phyloP scores from a whole-genome alignment of 2,797 vertebrate species.

The Labroides dimidiatus region DNA sequence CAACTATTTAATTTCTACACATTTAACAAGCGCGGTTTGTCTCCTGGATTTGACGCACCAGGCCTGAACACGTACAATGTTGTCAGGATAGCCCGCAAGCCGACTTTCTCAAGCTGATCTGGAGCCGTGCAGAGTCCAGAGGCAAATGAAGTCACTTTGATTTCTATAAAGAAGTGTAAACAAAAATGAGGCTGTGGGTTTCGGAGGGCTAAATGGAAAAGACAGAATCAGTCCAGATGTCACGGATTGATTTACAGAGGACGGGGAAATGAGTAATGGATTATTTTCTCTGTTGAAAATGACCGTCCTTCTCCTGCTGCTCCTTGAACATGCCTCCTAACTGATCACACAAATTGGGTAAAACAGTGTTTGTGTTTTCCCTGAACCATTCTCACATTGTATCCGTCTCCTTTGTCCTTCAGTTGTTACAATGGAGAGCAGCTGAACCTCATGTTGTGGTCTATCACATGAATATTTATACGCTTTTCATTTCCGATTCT shows the following conservation, averaged over 20 bases:
- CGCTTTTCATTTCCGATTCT: constrained; percentile 4
- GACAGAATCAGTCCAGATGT: not conserved
- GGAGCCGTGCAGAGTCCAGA: not conserved
- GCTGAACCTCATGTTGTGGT: not conserved
- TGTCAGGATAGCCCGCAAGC: constrained; percentile 85
- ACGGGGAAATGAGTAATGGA: not conserved
- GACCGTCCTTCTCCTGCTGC: constrained; percentile 13
- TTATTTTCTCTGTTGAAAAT: constrained; percentile 35
- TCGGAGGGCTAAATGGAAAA: constrained; percentile 8
- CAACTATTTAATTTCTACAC: constrained; percentile 94
- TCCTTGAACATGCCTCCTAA: constrained; percentile 28
- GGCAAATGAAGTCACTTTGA: constrained; percentile 7
- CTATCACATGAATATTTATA: constrained; percentile 23
- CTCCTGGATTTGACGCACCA: constrained; percentile 92
- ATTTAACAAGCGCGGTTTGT: constrained; percentile 87
- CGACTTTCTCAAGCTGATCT: constrained; percentile 85
- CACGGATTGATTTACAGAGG: not conserved
- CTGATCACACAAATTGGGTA: constrained; percentile 24
- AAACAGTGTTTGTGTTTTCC: constrained; percentile 37
- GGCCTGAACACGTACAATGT: constrained; percentile 95
- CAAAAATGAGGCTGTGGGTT: constrained; percentile 4
- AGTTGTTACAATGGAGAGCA: constrained; percentile 10
- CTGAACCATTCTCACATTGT: not conserved
- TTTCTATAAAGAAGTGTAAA: not conserved
- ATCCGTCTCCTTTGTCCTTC: constrained; percentile 3